Percentiles rank a stretch among this genome's conserved stretches.
These are phyloP conservation scores for Myotis findleyi DNA, from an alignment of 2,797 vertebrate species.

Conservation along the genomic window DNA sequence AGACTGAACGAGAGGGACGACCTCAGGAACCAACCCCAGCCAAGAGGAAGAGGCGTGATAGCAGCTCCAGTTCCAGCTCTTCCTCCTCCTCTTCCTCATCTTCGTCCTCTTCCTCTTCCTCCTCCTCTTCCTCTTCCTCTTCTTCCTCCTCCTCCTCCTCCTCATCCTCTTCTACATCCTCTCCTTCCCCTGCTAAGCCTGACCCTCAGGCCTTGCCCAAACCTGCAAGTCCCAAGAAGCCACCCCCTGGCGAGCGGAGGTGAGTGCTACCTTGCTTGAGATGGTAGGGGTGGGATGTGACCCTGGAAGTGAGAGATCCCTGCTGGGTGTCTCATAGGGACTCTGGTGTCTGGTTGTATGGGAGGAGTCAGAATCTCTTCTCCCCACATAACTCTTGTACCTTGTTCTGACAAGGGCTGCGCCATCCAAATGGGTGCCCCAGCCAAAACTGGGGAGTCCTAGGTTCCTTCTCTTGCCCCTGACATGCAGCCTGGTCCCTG, in stretches of 20 bases:
- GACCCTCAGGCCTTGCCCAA: slow-evolving; percentile 81
- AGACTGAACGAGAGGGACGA: slow-evolving; percentile 75
- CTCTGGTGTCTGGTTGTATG: slow-evolving; percentile 40
- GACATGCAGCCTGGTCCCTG: slow-evolving; percentile 36
- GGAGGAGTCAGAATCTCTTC: slow-evolving; percentile 55
- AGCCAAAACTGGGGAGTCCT: slow-evolving; percentile 30
- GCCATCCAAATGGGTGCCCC: slow-evolving; percentile 1
- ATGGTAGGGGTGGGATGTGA: slow-evolving; percentile 36
- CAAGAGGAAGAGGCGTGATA: slow-evolving; percentile 83
- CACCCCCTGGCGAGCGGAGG: slow-evolving; percentile 80
- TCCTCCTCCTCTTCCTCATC: slow-evolving; percentile 71
- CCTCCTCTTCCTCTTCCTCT: neutral
- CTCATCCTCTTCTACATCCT: slow-evolving; percentile 67
- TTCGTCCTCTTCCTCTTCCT: neutral
- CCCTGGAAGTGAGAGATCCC: slow-evolving; percentile 62
- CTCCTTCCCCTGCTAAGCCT: slow-evolving; percentile 81
- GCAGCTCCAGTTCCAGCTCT: slow-evolving; percentile 83
- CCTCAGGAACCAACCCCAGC: slow-evolving; percentile 76
- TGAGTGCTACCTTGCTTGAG: slow-evolving; percentile 73
- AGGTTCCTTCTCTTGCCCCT: slow-evolving; percentile 28
- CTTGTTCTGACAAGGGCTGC: slow-evolving; percentile 50
- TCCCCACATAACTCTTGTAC: neutral
- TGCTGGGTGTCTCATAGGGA: slow-evolving; percentile 28
- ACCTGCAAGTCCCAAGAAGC: slow-evolving; percentile 83
- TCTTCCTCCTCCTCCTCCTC: slow-evolving; percentile 69